Conservation (phyloP, 2,888 invertebrate species). For the Machimus rusticus region DNA sequence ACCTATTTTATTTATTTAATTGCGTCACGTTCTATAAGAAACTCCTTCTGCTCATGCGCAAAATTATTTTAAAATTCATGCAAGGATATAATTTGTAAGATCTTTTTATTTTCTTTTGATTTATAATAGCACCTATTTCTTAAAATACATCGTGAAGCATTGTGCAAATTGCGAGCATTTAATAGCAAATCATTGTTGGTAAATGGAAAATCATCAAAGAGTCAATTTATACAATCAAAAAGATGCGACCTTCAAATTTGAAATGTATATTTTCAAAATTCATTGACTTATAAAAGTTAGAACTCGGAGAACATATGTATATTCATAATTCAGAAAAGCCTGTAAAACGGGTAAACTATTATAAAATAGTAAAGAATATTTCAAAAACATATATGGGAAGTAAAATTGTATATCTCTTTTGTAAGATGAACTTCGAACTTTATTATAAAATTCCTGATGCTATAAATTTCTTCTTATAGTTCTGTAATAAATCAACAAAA, state of each 20-base stretch:
- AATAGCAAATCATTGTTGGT: background rate
- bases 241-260: background rate
- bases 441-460: background rate
- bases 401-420: too few relatives aligned
- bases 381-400: background rate
- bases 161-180: background rate
- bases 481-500: background rate
- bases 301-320: background rate
- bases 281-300: background rate
- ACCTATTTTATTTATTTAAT: background rate
- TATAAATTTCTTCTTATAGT: background rate
- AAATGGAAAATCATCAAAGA: background rate
- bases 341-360: background rate
- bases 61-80: background rate
- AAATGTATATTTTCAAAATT: background rate
- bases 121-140: background rate
- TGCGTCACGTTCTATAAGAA: background rate
- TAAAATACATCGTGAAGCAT: too few relatives aligned
- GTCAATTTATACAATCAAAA: background rate
- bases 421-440: background rate
- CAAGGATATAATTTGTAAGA: background rate
- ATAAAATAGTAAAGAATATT: background rate
- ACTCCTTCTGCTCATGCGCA: background rate
- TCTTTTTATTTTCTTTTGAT: background rate
- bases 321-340: background rate